phyloP scores from a whole-genome alignment of 2,888 invertebrate genomes.

The Platycheirus rosarum region DNA sequence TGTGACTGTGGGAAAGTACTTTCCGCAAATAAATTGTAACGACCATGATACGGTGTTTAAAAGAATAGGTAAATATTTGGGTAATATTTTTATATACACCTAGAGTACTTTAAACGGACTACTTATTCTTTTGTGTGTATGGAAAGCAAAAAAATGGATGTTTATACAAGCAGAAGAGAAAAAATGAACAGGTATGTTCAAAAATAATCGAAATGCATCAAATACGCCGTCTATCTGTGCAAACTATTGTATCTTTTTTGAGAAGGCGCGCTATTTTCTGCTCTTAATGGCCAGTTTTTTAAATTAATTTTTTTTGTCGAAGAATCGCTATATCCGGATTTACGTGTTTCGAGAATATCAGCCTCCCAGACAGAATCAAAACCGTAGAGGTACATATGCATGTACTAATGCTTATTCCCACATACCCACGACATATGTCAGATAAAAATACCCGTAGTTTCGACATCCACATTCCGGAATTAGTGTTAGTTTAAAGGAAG shows the following conservation, averaged over 20 bases:
- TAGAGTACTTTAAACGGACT: too few species aligned
- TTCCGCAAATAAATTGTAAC: conserved; percentile 43
- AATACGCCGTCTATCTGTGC: background rate
- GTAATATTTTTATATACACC: conserved; percentile 3
- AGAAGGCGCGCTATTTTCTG: conserved; percentile 16
- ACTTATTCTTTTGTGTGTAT: conserved; percentile 7
- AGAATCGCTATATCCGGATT: background rate
- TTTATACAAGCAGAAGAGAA: background rate
- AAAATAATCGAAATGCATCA: conserved; percentile 9
- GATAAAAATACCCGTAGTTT: conserved; percentile 29
- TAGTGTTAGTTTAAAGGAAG: background rate
- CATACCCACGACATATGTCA: conserved; percentile 17
- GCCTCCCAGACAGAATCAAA: conserved; percentile 5
- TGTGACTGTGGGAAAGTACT: conserved; percentile 34
- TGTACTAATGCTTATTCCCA: conserved; percentile 25
- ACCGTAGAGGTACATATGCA: conserved; percentile 21
- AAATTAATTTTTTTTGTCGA: background rate
- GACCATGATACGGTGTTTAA: background rate
- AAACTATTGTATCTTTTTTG: background rate
- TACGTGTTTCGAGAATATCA: background rate
- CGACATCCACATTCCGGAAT: conserved; percentile 24
- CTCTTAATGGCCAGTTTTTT: background rate
- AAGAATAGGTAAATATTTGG: conserved; percentile 33
- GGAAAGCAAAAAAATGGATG: background rate
- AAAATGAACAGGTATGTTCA: conserved; percentile 24